Percentiles rank a stretch among this genome's conserved stretches.
Evolutionary conservation across 2,113 vertebrate genomes (phyloP).

Genomic region (Fulmarus glacialis): DNA sequence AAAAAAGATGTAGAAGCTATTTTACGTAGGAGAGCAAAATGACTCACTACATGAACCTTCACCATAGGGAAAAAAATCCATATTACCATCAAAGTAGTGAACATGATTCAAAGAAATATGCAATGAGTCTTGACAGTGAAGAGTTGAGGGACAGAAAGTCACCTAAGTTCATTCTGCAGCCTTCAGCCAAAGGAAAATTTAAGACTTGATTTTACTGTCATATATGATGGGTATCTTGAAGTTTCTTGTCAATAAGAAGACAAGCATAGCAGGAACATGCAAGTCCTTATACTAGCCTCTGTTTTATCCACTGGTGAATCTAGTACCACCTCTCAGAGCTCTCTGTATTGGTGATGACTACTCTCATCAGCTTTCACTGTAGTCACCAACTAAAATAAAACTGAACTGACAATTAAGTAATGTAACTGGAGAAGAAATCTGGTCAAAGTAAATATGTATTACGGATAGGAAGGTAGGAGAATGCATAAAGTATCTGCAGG

Average conservation of each 20-base stretch:
- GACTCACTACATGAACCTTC: constrained; percentile 71
- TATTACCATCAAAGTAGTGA: constrained; percentile 65
- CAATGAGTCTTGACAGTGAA: constrained; percentile 41
- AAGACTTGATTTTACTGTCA: not conserved
- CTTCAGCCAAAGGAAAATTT: not conserved
- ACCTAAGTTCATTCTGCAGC: constrained; percentile 28
- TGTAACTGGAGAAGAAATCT: not conserved
- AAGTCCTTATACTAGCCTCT: not conserved
- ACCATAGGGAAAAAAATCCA: constrained; percentile 17
- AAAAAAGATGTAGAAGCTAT: constrained; percentile 42
- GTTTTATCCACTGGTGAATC: not conserved
- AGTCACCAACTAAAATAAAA: not conserved
- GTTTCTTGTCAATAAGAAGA: not conserved
- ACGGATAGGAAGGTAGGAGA: not conserved
- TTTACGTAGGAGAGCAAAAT: constrained; percentile 72
- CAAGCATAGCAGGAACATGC: not conserved
- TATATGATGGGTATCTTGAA: not conserved
- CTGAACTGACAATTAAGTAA: not conserved
- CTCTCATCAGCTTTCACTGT: not conserved
- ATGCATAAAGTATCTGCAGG: not conserved
- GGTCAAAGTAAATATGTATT: not conserved
- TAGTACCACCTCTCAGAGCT: not conserved
- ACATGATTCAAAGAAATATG: constrained; percentile 54
- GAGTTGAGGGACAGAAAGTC: constrained; percentile 27
- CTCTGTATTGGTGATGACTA: not conserved